Evolutionary conservation across 2,113 vertebrate genomes (phyloP).

Genomic region (Anarrhichthys ocellatus): DNA sequence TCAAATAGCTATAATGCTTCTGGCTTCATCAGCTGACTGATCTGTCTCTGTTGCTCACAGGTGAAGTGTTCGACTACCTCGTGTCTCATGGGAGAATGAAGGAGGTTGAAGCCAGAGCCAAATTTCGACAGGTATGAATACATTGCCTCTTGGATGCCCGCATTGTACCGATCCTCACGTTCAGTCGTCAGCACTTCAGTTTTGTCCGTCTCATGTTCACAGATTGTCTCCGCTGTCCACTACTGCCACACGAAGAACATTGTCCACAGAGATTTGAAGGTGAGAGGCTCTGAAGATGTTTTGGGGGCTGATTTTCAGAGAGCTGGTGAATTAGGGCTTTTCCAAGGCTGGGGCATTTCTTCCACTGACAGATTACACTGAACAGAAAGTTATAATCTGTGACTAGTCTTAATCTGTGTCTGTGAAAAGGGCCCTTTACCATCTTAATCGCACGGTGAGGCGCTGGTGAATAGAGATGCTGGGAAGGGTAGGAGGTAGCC

Average conservation of each 20-base stretch:
- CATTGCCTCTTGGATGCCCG: not conserved
- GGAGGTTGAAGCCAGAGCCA: conserved; percentile 93
- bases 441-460: conserved; percentile 37
- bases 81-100: conserved; percentile 97
- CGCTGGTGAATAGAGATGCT: conserved; percentile 25
- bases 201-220: conserved; percentile 61
- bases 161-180: not conserved
- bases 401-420: conserved; percentile 66
- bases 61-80: conserved; percentile 94
- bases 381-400: conserved; percentile 62
- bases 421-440: conserved; percentile 40
- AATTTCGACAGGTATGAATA: conserved; percentile 83
- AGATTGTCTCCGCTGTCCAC: conserved; percentile 95
- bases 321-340: conserved; percentile 56
- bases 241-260: conserved; percentile 97
- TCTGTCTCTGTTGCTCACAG: conserved; percentile 49
- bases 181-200: not conserved
- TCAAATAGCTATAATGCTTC: not conserved
- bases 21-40: conserved; percentile 12
- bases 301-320: conserved; percentile 22
- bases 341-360: conserved; percentile 39
- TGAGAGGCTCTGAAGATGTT: conserved; percentile 67
- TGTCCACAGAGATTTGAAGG: conserved; percentile 94
- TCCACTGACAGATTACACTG: conserved; percentile 55
- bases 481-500: not conserved